A percentile compares a stretch with the other conserved stretches of the same genome.
phyloP scores from a whole-genome alignment of 23 tunicate species.

The Phallusia fumigata region DNA sequence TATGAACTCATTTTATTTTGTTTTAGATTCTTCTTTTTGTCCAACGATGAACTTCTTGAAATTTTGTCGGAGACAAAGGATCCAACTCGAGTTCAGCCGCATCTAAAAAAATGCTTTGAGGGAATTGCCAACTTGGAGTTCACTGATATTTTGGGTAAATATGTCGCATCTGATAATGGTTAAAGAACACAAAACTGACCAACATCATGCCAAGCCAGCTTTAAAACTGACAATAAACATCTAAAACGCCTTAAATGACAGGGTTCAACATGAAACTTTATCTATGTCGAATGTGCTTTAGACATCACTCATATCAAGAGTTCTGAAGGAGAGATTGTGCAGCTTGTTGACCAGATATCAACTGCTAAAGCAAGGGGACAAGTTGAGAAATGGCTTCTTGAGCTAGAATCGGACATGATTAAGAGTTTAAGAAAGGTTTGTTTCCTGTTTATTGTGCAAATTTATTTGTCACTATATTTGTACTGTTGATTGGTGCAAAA shows the following conservation, averaged over 20 bases:
- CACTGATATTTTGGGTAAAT: slow-evolving; percentile 87
- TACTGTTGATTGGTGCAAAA: too few species aligned
- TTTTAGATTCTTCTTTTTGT: slow-evolving; percentile 96
- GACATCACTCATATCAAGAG: slow-evolving; percentile 98
- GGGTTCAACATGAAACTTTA: too few species aligned
- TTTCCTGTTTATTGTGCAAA: too few species aligned
- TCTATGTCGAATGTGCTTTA: neutral
- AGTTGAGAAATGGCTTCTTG: slow-evolving; percentile 98
- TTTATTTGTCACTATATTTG: too few species aligned
- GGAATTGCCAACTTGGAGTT: slow-evolving; percentile 96
- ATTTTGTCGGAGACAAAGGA: slow-evolving; percentile 99
- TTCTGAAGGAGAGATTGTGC: slow-evolving; percentile 91
- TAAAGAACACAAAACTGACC: too few species aligned
- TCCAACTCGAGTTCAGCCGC: slow-evolving; percentile 99
- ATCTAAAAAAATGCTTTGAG: slow-evolving; percentile 97
- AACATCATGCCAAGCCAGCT: too few species aligned
- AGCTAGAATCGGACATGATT: slow-evolving; percentile 88
- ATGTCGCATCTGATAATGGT: too few species aligned
- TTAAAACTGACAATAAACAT: too few species aligned
- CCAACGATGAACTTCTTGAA: slow-evolving; percentile 97
- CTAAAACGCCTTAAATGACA: too few species aligned
- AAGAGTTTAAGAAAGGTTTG: slow-evolving; percentile 82
- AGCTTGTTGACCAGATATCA: slow-evolving; percentile 81
- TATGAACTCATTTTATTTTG: too few species aligned
- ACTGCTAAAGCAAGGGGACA: slow-evolving; percentile 98